Base-by-base conservation (phyloP, 2,797 vertebrate genomes). In the Epinephelus coioides region DNA sequence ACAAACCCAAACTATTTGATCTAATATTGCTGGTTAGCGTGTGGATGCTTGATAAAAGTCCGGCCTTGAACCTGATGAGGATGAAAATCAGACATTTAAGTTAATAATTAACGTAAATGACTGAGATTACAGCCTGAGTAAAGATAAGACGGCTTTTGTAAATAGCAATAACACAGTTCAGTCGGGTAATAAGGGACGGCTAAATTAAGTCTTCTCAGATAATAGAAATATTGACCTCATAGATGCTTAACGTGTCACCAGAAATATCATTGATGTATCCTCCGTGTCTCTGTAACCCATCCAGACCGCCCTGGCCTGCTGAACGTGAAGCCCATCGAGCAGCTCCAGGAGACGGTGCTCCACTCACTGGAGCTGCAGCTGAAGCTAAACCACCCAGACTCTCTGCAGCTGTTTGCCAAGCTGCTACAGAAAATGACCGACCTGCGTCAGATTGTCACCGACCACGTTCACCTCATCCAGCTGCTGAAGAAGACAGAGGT, bases 371-470 rank as follows among this genome's bases (percentile, higher is more conserved):
- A 99, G 95, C 96, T 99, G 66, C 98, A 99, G 93, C 96, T 99
- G 47, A 99, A 99, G 93, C 89, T 97, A 56, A 98, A 96, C 93
- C 98, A 99, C 84, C 98, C 98, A 0, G 98, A 99, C 87, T 97
- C 97, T 3, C 96, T 97, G 7, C 98, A 99, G 83, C 97, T 99
- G 61, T 99, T 99, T 43, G 98, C 98, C 91, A 99, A 98, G 91
- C 90, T 99, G 90, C 97, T 99, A 47, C 98, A 99, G 96, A 99
- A 99, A 95, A 99, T 99, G 98, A 99, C 98, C 6, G 98, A 99
- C 95, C 96, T 99, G 89, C 96, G 98, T 83, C 98, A 99, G 94
- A 97, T 99, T 21, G 98, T 99, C 77, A 97, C 98, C 0, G 96
- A 99, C 83, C 98, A 99, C 0, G 98, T 99, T 81, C 98, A 98